These are phyloP conservation scores for Sturnira hondurensis DNA, from an alignment of 2,113 vertebrate genomes.

Conservation along the genomic window DNA sequence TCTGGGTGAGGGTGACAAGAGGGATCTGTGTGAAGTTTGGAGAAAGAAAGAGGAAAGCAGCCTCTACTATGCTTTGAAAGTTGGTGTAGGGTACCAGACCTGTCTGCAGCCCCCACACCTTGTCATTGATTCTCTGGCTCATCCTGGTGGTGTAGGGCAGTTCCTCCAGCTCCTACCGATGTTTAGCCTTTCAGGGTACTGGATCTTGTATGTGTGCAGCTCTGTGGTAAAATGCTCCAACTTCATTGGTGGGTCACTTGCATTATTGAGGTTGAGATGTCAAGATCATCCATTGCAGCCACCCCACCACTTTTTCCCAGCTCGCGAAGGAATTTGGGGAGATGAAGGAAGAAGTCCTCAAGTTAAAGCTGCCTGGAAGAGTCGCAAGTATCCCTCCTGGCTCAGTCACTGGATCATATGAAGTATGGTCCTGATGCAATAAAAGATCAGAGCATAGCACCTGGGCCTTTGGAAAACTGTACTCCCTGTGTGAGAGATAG, in stretches of 20 bases:
- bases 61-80: not conserved
- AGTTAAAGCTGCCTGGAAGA: not conserved
- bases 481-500: too few relatives aligned
- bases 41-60: not conserved
- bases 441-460: not conserved
- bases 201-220: not conserved
- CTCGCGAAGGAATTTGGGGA: not conserved
- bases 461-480: not conserved
- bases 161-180: too few relatives aligned
- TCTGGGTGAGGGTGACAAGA: not conserved
- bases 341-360: not conserved
- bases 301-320: not conserved
- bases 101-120: not conserved
- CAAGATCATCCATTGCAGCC: not conserved
- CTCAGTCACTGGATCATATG: not conserved
- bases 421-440: too few relatives aligned
- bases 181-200: not conserved
- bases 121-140: not conserved
- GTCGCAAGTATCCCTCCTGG: too few relatives aligned
- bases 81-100: not conserved
- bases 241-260: not conserved
- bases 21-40: not conserved
- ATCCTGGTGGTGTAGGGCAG: not conserved
- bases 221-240: not conserved
- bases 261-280: not conserved